phyloP scores from a whole-genome alignment of 2,113 vertebrate genomes.

The Ardeotis arabs region DNA sequence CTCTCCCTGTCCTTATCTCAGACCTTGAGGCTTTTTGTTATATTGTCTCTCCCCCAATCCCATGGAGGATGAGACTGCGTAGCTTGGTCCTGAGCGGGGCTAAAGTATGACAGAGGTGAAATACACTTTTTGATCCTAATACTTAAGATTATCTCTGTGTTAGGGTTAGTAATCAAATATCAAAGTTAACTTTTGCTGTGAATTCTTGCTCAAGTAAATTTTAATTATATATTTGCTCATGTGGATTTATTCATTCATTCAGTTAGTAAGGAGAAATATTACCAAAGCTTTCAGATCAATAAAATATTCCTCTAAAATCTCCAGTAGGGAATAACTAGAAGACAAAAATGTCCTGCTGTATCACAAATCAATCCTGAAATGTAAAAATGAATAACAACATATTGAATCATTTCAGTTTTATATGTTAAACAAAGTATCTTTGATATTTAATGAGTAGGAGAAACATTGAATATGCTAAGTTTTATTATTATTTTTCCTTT shows the following conservation, averaged over 20 bases:
- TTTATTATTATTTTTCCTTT: not conserved
- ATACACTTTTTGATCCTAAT: not conserved
- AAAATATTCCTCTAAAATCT: not conserved
- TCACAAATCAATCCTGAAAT: not conserved
- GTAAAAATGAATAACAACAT: not conserved
- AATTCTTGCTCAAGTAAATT: not conserved
- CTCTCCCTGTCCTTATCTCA: too few relatives aligned
- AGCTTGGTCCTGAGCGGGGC: too few relatives aligned
- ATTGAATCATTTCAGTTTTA: not conserved
- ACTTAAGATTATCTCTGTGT: not conserved
- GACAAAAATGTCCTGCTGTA: not conserved
- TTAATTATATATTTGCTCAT: not conserved
- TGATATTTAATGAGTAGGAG: not conserved
- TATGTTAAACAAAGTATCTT: not conserved
- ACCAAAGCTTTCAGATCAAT: slow-evolving; percentile 12
- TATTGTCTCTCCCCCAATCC: too few relatives aligned
- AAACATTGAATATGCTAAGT: not conserved
- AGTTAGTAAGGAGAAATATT: not conserved
- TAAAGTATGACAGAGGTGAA: not conserved
- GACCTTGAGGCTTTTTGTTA: too few relatives aligned
- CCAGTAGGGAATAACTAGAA: not conserved
- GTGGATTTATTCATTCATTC: not conserved
- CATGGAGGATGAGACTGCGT: too few relatives aligned
- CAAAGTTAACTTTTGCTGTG: not conserved
- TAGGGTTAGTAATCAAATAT: not conserved